Base-by-base conservation (phyloP, 2,888 invertebrate genomes). In the Calameuta idolon region DNA sequence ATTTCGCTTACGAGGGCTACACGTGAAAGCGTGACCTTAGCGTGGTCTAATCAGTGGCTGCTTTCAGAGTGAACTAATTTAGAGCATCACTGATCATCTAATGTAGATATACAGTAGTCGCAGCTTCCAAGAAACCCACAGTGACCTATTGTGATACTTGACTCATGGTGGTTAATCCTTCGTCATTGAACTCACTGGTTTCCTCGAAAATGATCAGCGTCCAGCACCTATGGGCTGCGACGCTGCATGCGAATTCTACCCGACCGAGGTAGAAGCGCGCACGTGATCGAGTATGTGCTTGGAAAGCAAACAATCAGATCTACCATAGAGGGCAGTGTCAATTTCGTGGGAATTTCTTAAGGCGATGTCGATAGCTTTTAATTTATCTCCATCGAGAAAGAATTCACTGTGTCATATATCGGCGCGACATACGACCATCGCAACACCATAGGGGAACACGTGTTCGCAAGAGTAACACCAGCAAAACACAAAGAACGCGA, bases 1-100 rank as follows among this genome's bases (percentile, higher is more conserved):
- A 90, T 89, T 90, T 88, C 85, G 89, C 89, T 89, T 86, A 85
- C 76, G 76, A 85, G 86, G 87, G 88, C 88, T 86, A 87, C 87
- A 89, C 88, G 89, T 90, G 85, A 89, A 90, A 90, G 90, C 90
- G 89, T 89, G 90, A 90, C 90, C 90, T 90, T 89, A 89, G 87
- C 84, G 88, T 83, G 87, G 87, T 85, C 86, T 82, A 83, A 79
- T 79, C 84, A 83, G 80, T 83, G 77, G 85, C 79, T 87, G 86
- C 88, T 88, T 87, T 86, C 86, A 84, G 87, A 83, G 82, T 83
- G 80, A 81, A 77, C 77, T 79, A 73, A 80, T 79, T 76, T 69
- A 40, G 74, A 33, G 4, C 78, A n/a, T 73, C 55, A 23, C 55
- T 9, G 55, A 55, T 55, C 23, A 4, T 55, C 55, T 55, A 2